phyloP scores from a whole-genome alignment of 2,888 invertebrate species.

The Himalopsyche japonica region DNA sequence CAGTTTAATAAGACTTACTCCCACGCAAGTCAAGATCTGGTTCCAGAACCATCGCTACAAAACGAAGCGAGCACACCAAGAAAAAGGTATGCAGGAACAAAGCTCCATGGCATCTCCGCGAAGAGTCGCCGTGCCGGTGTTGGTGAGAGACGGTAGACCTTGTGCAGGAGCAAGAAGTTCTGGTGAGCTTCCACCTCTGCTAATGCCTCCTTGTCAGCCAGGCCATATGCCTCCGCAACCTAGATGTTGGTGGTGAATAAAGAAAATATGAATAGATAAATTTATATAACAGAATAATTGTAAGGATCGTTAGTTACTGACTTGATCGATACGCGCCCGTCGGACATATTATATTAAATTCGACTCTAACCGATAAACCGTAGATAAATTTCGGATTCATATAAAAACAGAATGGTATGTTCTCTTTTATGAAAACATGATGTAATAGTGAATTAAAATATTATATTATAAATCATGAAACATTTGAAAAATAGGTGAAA shows the following conservation, averaged over 20 bases:
- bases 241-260: slow-evolving; percentile 62
- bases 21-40: slow-evolving; percentile 99
- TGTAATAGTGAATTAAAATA: too few species aligned
- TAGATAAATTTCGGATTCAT: too few species aligned
- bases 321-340: too few species aligned
- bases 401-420: too few species aligned
- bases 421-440: too few species aligned
- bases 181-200: slow-evolving; percentile 55
- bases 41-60: slow-evolving; percentile 99
- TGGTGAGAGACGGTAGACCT: slow-evolving; percentile 93
- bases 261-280: background rate
- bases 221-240: slow-evolving; percentile 44
- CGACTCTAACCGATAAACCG: too few species aligned
- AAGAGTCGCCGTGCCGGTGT: slow-evolving; percentile 90
- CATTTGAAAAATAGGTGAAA: too few species aligned
- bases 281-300: background rate
- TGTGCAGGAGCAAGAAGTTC: slow-evolving; percentile 68
- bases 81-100: slow-evolving; percentile 77
- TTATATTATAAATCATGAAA: too few species aligned
- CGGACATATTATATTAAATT: too few species aligned
- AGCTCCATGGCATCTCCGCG: slow-evolving; percentile 79
- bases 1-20: slow-evolving; percentile 90
- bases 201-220: slow-evolving; percentile 56
- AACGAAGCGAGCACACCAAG: slow-evolving; percentile 96
- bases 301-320: background rate